phyloP scores from a whole-genome alignment of 2,888 invertebrate species.

The Cheilosia variabilis region DNA sequence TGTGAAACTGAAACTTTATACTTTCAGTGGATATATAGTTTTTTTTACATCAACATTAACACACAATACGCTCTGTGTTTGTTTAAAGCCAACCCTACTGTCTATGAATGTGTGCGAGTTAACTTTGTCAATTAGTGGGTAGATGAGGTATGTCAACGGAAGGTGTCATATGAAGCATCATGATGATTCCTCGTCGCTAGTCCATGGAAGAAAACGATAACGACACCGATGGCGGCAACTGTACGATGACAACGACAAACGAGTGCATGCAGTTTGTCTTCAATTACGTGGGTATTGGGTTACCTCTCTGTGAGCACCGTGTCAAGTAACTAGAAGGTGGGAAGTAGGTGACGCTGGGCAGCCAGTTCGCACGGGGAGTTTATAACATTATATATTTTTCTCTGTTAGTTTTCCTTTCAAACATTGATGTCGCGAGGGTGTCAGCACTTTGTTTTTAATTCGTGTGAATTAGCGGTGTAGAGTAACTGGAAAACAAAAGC shows the following conservation, averaged over 20 bases:
- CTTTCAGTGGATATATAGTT: slow-evolving; percentile 40
- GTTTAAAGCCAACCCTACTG: neutral
- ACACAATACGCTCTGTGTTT: slow-evolving; percentile 17
- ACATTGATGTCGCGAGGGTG: slow-evolving; percentile 56
- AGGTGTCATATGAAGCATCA: slow-evolving; percentile 73
- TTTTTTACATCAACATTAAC: slow-evolving; percentile 33
- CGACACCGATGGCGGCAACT: slow-evolving; percentile 33
- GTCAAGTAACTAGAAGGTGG: slow-evolving; percentile 72
- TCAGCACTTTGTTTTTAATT: slow-evolving; percentile 68
- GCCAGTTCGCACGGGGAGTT: slow-evolving; percentile 59
- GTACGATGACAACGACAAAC: slow-evolving; percentile 51
- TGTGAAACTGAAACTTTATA: slow-evolving; percentile 61
- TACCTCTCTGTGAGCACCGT: slow-evolving; percentile 71
- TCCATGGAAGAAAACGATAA: slow-evolving; percentile 34
- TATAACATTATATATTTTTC: slow-evolving; percentile 9
- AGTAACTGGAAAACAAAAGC: slow-evolving; percentile 52
- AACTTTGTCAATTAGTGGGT: slow-evolving; percentile 71
- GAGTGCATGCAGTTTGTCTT: slow-evolving; percentile 72
- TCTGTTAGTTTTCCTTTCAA: slow-evolving; percentile 14
- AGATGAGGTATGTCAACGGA: slow-evolving; percentile 72
- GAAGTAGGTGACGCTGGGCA: slow-evolving; percentile 70
- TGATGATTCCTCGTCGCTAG: slow-evolving; percentile 54
- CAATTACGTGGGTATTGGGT: slow-evolving; percentile 71
- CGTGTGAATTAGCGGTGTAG: slow-evolving; percentile 68
- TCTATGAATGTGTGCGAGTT: slow-evolving; percentile 12